Conservation (phyloP, 2,888 invertebrate genomes). For the Perithous albicinctus region DNA sequence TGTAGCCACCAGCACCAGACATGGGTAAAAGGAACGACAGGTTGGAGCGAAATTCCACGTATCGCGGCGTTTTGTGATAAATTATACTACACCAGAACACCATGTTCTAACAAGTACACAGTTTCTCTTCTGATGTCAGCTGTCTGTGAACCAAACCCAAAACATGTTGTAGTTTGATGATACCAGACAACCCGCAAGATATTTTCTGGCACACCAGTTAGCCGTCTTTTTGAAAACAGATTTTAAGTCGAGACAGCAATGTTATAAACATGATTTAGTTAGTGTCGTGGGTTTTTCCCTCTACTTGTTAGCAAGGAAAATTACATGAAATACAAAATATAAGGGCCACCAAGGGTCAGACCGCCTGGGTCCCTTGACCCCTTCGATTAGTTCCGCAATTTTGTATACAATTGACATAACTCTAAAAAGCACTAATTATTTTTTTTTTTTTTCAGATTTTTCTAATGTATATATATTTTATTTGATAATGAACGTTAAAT, state of each 20-base stretch:
- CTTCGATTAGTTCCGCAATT: too few relatives aligned
- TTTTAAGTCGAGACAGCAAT: background rate
- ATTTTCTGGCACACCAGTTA: conserved; percentile 15
- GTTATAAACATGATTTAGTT: background rate
- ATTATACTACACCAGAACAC: conserved; percentile 25
- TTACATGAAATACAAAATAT: too few relatives aligned
- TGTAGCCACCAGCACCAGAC: conserved; percentile 4
- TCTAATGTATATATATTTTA: too few relatives aligned
- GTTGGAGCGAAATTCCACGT: conserved; percentile 43
- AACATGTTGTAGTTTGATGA: conserved; percentile 32
- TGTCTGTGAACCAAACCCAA: background rate
- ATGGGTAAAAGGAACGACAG: conserved; percentile 1
- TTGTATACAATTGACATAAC: too few relatives aligned
- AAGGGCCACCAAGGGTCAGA: too few relatives aligned
- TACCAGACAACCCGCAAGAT: background rate
- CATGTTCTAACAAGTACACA: background rate
- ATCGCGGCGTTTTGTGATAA: conserved; percentile 39
- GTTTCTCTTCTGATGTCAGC: conserved; percentile 35
- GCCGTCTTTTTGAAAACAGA: background rate
- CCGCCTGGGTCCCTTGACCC: too few relatives aligned
- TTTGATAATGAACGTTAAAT: too few relatives aligned
- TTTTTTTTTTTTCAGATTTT: too few relatives aligned
- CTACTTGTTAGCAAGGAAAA: too few relatives aligned
- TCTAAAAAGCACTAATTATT: too few relatives aligned
- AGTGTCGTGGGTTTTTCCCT: too few relatives aligned